Evolutionary conservation across 2,113 vertebrate species (phyloP).

Genomic region (Lynx canadensis): DNA sequence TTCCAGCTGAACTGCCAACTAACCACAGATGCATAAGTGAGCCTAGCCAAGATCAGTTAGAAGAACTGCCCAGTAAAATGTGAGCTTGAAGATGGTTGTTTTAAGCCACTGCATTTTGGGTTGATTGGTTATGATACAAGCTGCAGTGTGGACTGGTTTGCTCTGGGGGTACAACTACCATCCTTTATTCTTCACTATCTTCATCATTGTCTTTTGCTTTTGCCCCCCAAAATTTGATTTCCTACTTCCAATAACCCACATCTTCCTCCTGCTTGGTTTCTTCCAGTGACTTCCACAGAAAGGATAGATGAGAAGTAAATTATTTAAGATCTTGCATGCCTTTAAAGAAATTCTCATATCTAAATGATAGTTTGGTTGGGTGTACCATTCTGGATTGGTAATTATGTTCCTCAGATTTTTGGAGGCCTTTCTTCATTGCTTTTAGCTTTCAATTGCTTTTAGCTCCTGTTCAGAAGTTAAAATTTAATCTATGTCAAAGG

Average conservation of each 20-base stretch:
- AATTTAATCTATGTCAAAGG: not conserved
- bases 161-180: not conserved
- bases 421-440: not conserved
- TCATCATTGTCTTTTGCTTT: not conserved
- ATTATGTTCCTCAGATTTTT: constrained; percentile 14
- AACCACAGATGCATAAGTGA: not conserved
- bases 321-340: not conserved
- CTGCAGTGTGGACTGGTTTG: not conserved
- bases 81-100: not conserved
- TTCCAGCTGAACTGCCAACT: not conserved
- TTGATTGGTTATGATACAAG: not conserved
- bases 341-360: not conserved
- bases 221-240: not conserved
- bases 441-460: not conserved
- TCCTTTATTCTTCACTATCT: not conserved
- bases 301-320: not conserved
- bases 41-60: not conserved
- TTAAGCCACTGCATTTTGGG: not conserved
- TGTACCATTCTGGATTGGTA: not conserved
- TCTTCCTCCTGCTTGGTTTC: not conserved
- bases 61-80: not conserved
- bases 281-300: not conserved
- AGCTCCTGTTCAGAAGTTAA: not conserved
- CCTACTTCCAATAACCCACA: not conserved
- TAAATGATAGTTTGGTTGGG: not conserved